Evolutionary conservation across 2,888 invertebrate species (phyloP).

Genomic region (Rhabditoides inermis): DNA sequence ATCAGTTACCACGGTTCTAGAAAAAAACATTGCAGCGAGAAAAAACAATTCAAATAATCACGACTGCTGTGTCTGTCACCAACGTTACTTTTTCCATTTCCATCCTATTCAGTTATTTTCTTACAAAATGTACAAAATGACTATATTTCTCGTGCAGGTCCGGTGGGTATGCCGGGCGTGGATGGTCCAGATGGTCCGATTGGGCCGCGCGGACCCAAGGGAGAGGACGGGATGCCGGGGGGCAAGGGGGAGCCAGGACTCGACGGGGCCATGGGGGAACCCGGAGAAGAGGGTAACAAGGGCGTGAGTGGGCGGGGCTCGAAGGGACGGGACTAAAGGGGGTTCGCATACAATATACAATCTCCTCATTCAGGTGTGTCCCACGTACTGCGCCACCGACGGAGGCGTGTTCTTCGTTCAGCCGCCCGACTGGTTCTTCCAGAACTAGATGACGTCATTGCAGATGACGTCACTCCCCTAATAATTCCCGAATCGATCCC

Average conservation of each 20-base stretch:
- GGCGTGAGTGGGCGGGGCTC: slow-evolving; percentile 26
- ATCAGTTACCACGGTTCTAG: no score
- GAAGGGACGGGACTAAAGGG: neutral
- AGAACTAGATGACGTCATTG: slow-evolving; percentile 6
- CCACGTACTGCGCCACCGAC: slow-evolving; percentile 49
- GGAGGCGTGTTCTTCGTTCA: slow-evolving; percentile 51
- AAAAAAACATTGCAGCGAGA: no score
- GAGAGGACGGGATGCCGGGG: slow-evolving; percentile 32
- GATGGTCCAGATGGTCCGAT: slow-evolving; percentile 35
- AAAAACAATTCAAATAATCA: no score
- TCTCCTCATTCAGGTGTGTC: slow-evolving; percentile 32
- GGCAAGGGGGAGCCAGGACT: slow-evolving; percentile 28
- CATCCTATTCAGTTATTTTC: no score
- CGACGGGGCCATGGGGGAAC: slow-evolving; percentile 37
- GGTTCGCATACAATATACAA: neutral
- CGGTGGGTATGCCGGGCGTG: slow-evolving; percentile 40
- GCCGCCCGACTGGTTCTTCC: slow-evolving; percentile 46
- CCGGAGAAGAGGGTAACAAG: slow-evolving; percentile 33
- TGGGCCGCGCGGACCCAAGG: slow-evolving; percentile 38
- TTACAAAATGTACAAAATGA: no score
- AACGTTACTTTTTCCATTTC: no score
- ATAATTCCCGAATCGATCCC: no score
- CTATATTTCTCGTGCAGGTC: no score
- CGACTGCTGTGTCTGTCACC: no score
- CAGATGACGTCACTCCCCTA: no score